phyloP scores from a whole-genome alignment of 2,888 invertebrate species.

The Ashinkailepas kermadecensis region DNA sequence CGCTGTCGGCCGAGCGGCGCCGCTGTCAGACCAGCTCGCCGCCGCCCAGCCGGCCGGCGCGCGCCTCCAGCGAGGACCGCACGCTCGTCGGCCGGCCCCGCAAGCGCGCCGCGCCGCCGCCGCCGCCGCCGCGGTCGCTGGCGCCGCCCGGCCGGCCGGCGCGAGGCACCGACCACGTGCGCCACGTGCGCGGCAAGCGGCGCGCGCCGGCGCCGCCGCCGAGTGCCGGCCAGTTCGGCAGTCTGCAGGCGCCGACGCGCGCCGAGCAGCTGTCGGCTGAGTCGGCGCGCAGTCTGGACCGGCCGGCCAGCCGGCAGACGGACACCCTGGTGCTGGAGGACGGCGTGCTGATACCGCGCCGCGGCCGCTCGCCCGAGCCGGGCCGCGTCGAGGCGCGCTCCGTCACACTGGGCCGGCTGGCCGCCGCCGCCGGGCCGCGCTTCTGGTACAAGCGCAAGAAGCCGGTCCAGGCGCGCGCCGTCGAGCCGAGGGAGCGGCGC shows the following conservation, averaged over 20 bases:
- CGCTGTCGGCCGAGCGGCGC: constrained; percentile 10
- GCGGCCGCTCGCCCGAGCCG: not conserved
- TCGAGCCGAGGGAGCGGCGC: not conserved
- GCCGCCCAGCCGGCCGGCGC: not conserved
- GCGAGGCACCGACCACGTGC: not conserved
- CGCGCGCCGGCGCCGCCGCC: constrained; percentile 4
- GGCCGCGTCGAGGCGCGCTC: not conserved
- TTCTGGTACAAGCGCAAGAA: constrained; percentile 11
- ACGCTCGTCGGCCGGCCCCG: not conserved
- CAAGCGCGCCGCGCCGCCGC: constrained; percentile 9
- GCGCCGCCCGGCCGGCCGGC: not conserved
- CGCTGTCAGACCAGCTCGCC: not conserved
- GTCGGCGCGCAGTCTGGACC: not conserved
- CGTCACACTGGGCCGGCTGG: not conserved
- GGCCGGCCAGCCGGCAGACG: not conserved
- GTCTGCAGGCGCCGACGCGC: not conserved
- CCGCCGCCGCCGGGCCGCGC: not conserved
- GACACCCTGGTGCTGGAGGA: constrained; percentile 14
- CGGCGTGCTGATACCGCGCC: not conserved
- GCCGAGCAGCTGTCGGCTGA: not conserved
- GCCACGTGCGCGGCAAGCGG: constrained; percentile 8
- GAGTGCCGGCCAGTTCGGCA: not conserved
- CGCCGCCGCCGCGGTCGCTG: not conserved
- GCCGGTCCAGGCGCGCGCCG: not conserved
- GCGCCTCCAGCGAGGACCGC: constrained; percentile 16